Conservation (phyloP, 2,113 vertebrate genomes). For the Danionella cerebrum region DNA sequence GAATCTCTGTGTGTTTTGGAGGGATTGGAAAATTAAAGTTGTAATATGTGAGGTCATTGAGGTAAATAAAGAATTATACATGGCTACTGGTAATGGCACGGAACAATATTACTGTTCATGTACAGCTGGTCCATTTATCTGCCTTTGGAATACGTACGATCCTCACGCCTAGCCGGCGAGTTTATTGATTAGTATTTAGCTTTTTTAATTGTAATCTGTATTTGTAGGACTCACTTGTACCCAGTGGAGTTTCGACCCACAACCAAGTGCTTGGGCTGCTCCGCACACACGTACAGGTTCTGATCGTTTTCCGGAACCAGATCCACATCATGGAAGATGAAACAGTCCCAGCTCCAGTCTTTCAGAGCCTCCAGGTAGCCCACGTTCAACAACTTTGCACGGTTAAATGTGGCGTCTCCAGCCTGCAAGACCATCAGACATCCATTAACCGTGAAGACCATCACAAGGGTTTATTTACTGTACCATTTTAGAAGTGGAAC, state of each 20-base stretch:
- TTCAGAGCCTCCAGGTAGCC: constrained; percentile 91
- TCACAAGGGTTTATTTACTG: background rate
- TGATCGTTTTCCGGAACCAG: constrained; percentile 90
- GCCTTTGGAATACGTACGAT: too few species aligned
- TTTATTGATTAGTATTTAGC: background rate
- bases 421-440: constrained; percentile 59
- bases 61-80: too few species aligned
- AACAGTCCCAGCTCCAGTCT: constrained; percentile 86
- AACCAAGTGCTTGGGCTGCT: constrained; percentile 88
- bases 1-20: too few species aligned
- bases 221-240: constrained; percentile 75
- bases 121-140: too few species aligned
- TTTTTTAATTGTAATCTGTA: too few species aligned
- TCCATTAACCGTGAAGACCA: too few species aligned
- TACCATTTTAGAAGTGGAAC: too few species aligned
- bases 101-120: too few species aligned
- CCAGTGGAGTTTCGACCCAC: constrained; percentile 92
- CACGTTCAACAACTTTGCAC: constrained; percentile 90
- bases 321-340: constrained; percentile 95
- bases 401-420: constrained; percentile 82
- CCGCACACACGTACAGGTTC: constrained; percentile 82
- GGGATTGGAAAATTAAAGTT: too few species aligned
- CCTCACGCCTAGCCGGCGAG: too few species aligned
- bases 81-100: too few species aligned
- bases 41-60: too few species aligned